Conservation (phyloP, 1,140 invertebrate species). For the Plectrocnemia conspersa region DNA sequence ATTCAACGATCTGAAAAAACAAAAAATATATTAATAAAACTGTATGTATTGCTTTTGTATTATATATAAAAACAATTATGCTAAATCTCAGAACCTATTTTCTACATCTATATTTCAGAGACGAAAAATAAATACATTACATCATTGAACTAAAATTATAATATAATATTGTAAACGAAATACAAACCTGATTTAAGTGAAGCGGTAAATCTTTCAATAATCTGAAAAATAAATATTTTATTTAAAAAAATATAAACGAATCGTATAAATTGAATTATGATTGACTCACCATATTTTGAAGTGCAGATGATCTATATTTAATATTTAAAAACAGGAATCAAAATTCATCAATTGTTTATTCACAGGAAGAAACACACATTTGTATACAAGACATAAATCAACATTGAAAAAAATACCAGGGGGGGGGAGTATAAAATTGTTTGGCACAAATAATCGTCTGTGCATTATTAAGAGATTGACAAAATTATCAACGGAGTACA, state of each 20-base stretch:
- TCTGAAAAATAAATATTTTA: too few relatives aligned
- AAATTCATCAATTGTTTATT: conserved; percentile 25
- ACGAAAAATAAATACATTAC: conserved; percentile 31
- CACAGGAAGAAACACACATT: conserved; percentile 32
- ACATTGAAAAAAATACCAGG: conserved; percentile 9
- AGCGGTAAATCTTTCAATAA: too few relatives aligned
- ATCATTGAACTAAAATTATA: conserved; percentile 12
- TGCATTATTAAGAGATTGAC: conserved; percentile 7
- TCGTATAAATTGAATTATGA: too few relatives aligned
- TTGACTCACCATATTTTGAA: too few relatives aligned
- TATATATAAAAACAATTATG: neutral
- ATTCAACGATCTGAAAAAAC: conserved; percentile 8
- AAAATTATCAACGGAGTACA: neutral
- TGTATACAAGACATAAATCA: conserved; percentile 1
- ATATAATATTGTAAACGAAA: neutral
- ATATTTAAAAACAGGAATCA: neutral
- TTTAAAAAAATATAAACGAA: conserved; percentile 6
- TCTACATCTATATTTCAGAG: conserved; percentile 26
- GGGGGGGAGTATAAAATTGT: conserved; percentile 6
- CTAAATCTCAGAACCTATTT: conserved; percentile 22
- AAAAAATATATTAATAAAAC: conserved; percentile 5
- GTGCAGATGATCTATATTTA: too few relatives aligned
- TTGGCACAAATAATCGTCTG: conserved; percentile 16
- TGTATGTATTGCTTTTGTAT: neutral
- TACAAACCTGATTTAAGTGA: neutral